Percentiles rank a stretch among this genome's conserved stretches.
Conservation (phyloP, 1,140 invertebrate genomes). For the Drosophila seguyi region DNA sequence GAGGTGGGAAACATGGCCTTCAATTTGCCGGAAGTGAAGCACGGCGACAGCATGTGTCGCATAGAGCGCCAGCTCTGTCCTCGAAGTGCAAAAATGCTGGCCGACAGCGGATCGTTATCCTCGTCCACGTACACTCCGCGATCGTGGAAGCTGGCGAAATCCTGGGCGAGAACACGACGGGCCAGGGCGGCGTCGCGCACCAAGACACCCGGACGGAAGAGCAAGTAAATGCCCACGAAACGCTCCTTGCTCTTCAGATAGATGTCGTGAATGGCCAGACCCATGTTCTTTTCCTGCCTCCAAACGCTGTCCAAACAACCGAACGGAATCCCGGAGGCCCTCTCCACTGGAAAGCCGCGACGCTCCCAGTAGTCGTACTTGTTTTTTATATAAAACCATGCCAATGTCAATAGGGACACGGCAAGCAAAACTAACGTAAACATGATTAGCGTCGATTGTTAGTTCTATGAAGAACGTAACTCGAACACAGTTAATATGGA, state of each 20-base stretch:
- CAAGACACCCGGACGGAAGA: constrained; percentile 84
- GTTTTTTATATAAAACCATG: constrained; percentile 61
- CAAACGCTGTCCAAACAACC: constrained; percentile 66
- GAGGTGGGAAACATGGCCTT: constrained; percentile 86
- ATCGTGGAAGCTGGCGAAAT: constrained; percentile 85
- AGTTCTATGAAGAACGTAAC: constrained; percentile 2
- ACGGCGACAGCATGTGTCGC: constrained; percentile 86
- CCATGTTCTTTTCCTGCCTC: constrained; percentile 64
- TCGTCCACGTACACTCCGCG: constrained; percentile 83
- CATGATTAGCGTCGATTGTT: constrained; percentile 43
- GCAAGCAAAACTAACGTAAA: constrained; percentile 44
- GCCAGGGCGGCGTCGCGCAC: constrained; percentile 85
- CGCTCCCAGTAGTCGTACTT: constrained; percentile 70
- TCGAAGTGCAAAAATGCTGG: constrained; percentile 85
- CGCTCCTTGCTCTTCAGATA: constrained; percentile 65
- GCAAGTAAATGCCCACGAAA: constrained; percentile 75
- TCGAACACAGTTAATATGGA: constrained; percentile 18
- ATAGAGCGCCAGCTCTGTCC: constrained; percentile 86
- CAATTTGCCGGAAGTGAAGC: constrained; percentile 87
- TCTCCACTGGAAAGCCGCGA: constrained; percentile 58
- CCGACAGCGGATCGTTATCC: constrained; percentile 75
- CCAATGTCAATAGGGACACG: constrained; percentile 41
- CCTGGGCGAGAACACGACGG: constrained; percentile 85
- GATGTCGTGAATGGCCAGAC: constrained; percentile 64
- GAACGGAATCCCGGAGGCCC: constrained; percentile 60